Conservation (phyloP, 1,140 invertebrate species). For the Drosophila ananassae region DNA sequence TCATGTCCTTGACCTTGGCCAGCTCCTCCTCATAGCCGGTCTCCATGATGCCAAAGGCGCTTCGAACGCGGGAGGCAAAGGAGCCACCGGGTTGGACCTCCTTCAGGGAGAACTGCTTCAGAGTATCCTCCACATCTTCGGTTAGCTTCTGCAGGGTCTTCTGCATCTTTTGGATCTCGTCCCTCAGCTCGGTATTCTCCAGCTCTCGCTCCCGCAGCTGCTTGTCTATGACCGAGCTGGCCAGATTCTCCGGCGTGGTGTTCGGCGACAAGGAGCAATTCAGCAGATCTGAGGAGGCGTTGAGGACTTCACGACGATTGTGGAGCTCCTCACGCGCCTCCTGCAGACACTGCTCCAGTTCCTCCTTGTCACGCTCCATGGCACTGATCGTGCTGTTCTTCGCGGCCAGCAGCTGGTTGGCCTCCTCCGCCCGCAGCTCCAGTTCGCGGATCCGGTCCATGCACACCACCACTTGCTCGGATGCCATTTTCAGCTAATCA, state of each 20-base stretch:
- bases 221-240: slow-evolving; percentile 69
- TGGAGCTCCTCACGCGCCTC: slow-evolving; percentile 60
- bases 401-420: background rate
- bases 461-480: slow-evolving; percentile 44
- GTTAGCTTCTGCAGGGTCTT: background rate
- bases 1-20: background rate
- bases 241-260: slow-evolving; percentile 70
- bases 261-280: slow-evolving; percentile 55
- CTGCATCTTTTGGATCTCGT: slow-evolving; percentile 19
- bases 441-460: slow-evolving; percentile 51
- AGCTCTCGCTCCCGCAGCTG: slow-evolving; percentile 75
- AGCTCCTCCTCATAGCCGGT: background rate
- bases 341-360: slow-evolving; percentile 65
- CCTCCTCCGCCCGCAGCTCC: slow-evolving; percentile 38
- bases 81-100: background rate
- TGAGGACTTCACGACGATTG: slow-evolving; percentile 50
- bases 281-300: slow-evolving; percentile 62
- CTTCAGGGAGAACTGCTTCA: background rate
- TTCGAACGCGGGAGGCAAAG: background rate
- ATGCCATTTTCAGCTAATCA: slow-evolving; percentile 40
- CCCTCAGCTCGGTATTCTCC: slow-evolving; percentile 61
- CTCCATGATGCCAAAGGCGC: background rate
- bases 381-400: slow-evolving; percentile 32
- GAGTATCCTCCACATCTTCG: background rate
- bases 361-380: slow-evolving; percentile 56